Percentiles rank a stretch among this genome's conserved stretches.
Evolutionary conservation across 2,888 invertebrate genomes (phyloP).

Genomic region (Scotopteryx bipunctaria): DNA sequence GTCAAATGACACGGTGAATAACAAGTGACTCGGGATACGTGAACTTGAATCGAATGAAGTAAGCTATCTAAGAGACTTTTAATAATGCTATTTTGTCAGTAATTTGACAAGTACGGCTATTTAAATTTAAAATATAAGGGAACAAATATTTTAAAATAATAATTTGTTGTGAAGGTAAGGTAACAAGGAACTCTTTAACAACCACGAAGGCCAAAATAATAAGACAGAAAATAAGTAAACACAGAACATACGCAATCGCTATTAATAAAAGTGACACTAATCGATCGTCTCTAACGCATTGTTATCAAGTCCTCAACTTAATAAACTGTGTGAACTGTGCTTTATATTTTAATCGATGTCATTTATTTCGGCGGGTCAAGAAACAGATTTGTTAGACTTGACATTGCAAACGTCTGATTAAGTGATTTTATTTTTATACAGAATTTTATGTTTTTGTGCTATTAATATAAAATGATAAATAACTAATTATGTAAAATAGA

Average conservation of each 20-base stretch:
- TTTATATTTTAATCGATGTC: conserved; percentile 29
- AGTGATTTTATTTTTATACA: background rate
- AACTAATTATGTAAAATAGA: too few species aligned
- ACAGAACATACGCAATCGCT: conserved; percentile 26
- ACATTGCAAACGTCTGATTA: conserved; percentile 25
- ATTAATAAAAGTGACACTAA: conserved; percentile 39
- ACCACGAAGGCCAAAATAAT: conserved; percentile 11
- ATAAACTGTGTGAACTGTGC: conserved; percentile 34
- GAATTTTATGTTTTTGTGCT: too few species aligned
- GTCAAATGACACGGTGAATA: conserved; percentile 35
- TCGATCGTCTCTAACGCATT: conserved; percentile 28
- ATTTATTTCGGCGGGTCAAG: conserved; percentile 29
- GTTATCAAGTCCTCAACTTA: conserved; percentile 28
- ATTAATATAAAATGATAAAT: too few species aligned
- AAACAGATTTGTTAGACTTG: conserved; percentile 30
- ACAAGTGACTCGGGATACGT: conserved; percentile 30
- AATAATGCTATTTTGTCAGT: conserved; percentile 2
- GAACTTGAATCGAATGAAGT: conserved; percentile 18
- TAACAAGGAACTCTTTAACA: conserved; percentile 14
- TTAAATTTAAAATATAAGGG: too few species aligned
- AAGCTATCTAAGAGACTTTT: background rate
- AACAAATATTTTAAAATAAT: too few species aligned
- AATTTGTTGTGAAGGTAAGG: background rate
- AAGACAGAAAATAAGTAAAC: conserved; percentile 21
- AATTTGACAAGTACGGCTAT: too few species aligned